Percentiles rank a stretch among this genome's conserved stretches.
phyloP scores from a whole-genome alignment of 2,113 vertebrate species.

The Chamaetylas fuelleborni region DNA sequence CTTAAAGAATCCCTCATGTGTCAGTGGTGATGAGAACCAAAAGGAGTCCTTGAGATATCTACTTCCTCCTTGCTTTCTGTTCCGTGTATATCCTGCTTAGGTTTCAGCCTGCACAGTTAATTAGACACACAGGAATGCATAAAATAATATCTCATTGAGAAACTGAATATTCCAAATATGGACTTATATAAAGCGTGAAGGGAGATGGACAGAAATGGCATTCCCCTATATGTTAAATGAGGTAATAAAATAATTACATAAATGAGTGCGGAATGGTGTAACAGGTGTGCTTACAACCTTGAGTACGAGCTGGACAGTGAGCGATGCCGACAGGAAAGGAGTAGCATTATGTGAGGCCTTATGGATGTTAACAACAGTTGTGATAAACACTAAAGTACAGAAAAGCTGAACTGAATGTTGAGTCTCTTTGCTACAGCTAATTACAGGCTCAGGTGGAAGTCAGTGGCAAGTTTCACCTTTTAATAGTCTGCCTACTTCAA shows the following conservation, averaged over 20 bases:
- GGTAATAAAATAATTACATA: background rate
- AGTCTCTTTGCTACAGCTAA: background rate
- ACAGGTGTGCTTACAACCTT: background rate
- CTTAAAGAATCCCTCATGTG: background rate
- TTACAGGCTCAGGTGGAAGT: background rate
- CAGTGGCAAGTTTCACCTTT: background rate
- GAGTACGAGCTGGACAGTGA: background rate
- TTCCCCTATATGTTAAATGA: background rate
- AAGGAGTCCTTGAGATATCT: background rate
- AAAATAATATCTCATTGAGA: background rate
- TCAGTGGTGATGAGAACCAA: background rate
- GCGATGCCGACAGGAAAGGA: background rate
- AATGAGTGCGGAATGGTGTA: background rate
- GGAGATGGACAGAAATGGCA: background rate
- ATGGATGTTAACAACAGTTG: background rate
- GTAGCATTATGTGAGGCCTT: background rate
- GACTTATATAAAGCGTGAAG: background rate
- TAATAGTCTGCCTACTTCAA: background rate
- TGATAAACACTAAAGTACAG: background rate
- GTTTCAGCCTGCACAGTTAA: background rate
- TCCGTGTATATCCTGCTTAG: background rate
- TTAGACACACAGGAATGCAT: rapidly evolving
- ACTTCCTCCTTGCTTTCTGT: background rate
- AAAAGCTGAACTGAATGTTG: background rate
- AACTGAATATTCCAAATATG: background rate